Base-by-base conservation (phyloP, 2,113 vertebrate species). In the Pycnonotus jocosus region DNA sequence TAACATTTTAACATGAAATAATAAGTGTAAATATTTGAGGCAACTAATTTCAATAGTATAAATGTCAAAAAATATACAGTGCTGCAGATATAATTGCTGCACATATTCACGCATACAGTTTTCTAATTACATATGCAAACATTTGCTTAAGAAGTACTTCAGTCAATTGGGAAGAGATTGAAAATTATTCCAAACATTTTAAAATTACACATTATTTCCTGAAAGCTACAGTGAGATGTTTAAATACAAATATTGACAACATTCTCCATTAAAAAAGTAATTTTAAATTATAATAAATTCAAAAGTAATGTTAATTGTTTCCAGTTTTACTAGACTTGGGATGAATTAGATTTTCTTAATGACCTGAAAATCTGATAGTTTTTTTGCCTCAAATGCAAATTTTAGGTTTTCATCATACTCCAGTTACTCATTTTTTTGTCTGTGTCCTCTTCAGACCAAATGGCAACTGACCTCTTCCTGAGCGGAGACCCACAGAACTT, bases 101-200 rank as follows among this genome's bases (percentile, higher is more conserved):
- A 94, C 12, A 53, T 77, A 66, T 57, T 86, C 35, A 51, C 6
- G 14, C 38, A 61, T 33, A 47, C 15, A 65, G 64, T 81, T 90
- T 95, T 92, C 69, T 89, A 79, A 89, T 95, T 94, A 57, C 11
- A 53, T 48, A 84, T 18, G 48, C 77, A 97, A 96, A 93, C n/a
- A 87, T 81, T 95, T 96, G 60, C 61, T 92, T 73, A 95, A 91
- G 70, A 74, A 92, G 33, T 89, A 74, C 68, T 92, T 95, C 81
- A 92, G 47, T 93, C 57, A 86, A 66, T 64, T 81, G 10, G 3
- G 42, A 86, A 73, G 47, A 68, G 42, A 93, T n/a, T 30, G 50
- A 81, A 91, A 95, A 89, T 40, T 0, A 92, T 72, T 92, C 9
- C 18, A 92, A 95, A 53, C 21, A 72, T 65, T 92, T 85, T 35